phyloP scores from a whole-genome alignment of 1,140 invertebrate genomes.

The Zophobas morio region DNA sequence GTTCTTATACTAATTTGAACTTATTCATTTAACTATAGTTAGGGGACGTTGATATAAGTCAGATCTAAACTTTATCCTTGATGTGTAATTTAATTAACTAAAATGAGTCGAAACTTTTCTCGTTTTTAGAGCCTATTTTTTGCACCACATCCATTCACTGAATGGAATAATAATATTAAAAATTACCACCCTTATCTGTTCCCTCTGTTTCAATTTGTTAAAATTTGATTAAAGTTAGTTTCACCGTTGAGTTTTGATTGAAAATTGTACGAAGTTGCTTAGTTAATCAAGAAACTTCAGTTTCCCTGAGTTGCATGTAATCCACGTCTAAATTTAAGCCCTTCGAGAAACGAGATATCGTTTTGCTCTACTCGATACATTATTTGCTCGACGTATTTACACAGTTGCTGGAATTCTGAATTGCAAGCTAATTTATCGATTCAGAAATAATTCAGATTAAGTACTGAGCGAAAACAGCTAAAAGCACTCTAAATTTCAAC shows the following conservation, averaged over 20 bases:
- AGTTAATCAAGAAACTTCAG: constrained; percentile 18
- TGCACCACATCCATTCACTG: background rate
- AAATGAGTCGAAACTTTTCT: background rate
- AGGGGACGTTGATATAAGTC: constrained; percentile 3
- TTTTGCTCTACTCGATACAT: constrained; percentile 35
- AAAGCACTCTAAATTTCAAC: constrained; percentile 35
- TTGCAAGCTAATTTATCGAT: constrained; percentile 38
- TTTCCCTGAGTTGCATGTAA: constrained; percentile 32
- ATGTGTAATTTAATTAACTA: constrained; percentile 25
- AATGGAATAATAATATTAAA: background rate
- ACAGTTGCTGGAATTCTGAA: constrained; percentile 35
- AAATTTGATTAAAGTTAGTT: constrained; percentile 19
- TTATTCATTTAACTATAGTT: background rate
- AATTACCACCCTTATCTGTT: background rate
- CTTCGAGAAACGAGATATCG: constrained; percentile 38
- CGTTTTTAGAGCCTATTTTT: background rate
- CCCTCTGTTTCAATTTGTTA: background rate
- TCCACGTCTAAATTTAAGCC: constrained; percentile 38
- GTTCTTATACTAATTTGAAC: constrained; percentile 13
- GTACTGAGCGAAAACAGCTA: constrained; percentile 24
- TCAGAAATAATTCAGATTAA: constrained; percentile 37
- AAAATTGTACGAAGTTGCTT: constrained; percentile 12
- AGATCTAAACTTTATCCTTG: background rate
- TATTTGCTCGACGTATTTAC: constrained; percentile 38
- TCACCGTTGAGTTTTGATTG: constrained; percentile 8